Evolutionary conservation across 2,113 vertebrate species (phyloP).

Genomic region (Chinchilla lanigera): DNA sequence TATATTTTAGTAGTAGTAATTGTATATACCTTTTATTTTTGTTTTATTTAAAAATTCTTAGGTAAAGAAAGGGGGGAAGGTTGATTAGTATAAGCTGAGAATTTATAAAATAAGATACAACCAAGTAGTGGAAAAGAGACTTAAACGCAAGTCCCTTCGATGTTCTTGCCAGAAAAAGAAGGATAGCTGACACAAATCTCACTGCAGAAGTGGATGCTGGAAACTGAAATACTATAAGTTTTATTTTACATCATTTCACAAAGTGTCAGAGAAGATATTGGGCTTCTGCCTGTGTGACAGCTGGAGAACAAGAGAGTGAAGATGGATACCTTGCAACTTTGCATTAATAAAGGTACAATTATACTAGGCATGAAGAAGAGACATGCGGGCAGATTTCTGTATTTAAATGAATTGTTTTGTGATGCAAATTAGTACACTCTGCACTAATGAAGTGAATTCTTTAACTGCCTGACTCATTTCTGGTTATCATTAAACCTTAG

Average conservation of each 20-base stretch:
- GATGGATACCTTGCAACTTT: constrained; percentile 75
- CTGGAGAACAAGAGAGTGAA: constrained; percentile 63
- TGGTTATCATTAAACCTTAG: constrained; percentile 81
- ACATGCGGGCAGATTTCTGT: constrained; percentile 74
- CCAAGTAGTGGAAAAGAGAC: background rate
- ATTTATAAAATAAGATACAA: constrained; percentile 17
- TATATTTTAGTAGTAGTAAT: background rate
- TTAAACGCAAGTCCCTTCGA: background rate
- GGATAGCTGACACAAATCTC: background rate
- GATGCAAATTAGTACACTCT: constrained; percentile 78
- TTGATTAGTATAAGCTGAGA: background rate
- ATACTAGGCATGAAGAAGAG: constrained; percentile 68
- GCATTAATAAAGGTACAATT: constrained; percentile 79
- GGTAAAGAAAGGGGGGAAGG: background rate
- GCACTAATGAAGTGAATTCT: constrained; percentile 82
- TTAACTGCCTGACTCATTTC: constrained; percentile 81
- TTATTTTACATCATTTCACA: constrained; percentile 25
- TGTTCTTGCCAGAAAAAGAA: background rate
- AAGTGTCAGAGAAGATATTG: constrained; percentile 25
- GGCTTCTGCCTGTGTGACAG: constrained; percentile 59
- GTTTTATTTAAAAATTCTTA: constrained; percentile 36
- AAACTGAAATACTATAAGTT: constrained; percentile 9
- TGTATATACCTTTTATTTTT: background rate
- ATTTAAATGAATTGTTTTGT: constrained; percentile 83
- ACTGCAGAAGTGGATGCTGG: background rate